Evolutionary conservation across 2,888 invertebrate genomes (phyloP).

Genomic region (Stenoptilia bipunctidactyla): DNA sequence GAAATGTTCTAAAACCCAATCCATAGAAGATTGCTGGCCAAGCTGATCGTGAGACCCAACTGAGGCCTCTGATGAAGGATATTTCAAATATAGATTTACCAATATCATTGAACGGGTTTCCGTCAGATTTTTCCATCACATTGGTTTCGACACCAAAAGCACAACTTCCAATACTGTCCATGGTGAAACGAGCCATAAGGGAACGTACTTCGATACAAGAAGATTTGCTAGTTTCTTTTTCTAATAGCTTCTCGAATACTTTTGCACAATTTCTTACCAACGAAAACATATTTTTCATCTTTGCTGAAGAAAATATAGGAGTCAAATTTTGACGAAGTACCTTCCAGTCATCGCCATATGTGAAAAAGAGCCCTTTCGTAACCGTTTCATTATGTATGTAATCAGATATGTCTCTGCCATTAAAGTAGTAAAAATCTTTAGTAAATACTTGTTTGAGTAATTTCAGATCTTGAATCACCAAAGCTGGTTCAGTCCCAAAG

Average conservation of each 20-base stretch:
- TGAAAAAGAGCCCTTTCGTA: slow-evolving; percentile 29
- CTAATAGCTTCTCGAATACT: slow-evolving; percentile 24
- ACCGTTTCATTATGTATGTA: slow-evolving; percentile 24
- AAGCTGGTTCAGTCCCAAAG: slow-evolving; percentile 27
- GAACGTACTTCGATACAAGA: slow-evolving; percentile 19
- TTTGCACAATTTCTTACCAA: slow-evolving; percentile 27
- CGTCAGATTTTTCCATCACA: slow-evolving; percentile 17
- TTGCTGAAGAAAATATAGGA: slow-evolving; percentile 34
- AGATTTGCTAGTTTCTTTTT: slow-evolving; percentile 13
- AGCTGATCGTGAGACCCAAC: slow-evolving; percentile 19
- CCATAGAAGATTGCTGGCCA: slow-evolving; percentile 37
- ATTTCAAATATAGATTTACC: slow-evolving; percentile 23
- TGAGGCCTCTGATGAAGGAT: slow-evolving; percentile 21
- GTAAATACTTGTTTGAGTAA: slow-evolving; percentile 26
- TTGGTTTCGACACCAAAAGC: slow-evolving; percentile 25
- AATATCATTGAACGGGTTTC: slow-evolving; percentile 26
- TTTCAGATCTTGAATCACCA: slow-evolving; percentile 28
- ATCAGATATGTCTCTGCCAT: slow-evolving; percentile 28
- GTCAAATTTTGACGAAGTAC: slow-evolving; percentile 35
- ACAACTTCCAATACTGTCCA: slow-evolving; percentile 33
- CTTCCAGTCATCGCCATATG: slow-evolving; percentile 36
- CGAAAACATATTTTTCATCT: slow-evolving; percentile 42
- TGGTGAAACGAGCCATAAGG: slow-evolving; percentile 26
- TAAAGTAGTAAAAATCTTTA: slow-evolving; percentile 33
- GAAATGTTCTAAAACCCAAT: slow-evolving; percentile 23